A percentile compares a stretch with the other conserved stretches of the same genome.
Evolutionary conservation across 64 coral and sea anemone species (phyloP).

Genomic region (Hydrozoanthus tunicans): DNA sequence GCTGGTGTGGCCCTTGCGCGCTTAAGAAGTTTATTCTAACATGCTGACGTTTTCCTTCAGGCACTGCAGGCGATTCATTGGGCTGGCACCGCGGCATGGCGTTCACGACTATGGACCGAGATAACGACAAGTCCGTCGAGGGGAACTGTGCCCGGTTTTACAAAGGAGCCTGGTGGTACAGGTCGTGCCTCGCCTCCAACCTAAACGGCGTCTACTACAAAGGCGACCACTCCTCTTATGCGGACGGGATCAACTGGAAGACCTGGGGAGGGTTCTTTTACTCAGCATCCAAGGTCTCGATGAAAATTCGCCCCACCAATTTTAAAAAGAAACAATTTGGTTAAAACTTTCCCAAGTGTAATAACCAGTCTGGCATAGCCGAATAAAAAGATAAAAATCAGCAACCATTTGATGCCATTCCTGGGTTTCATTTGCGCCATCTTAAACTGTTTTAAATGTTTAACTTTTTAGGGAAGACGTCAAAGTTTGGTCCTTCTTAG

Average conservation of each 20-base stretch:
- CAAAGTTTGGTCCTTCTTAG: too few species aligned
- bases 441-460: too few species aligned
- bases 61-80: constrained; percentile 40
- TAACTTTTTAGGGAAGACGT: too few species aligned
- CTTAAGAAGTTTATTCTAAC: not conserved
- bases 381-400: too few species aligned
- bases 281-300: constrained; percentile 43
- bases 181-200: constrained; percentile 26
- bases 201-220: constrained; percentile 55
- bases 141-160: constrained; percentile 51
- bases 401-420: too few species aligned
- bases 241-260: constrained; percentile 59
- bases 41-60: not conserved
- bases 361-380: too few species aligned
- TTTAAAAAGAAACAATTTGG: not conserved
- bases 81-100: constrained; percentile 50
- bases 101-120: constrained; percentile 47
- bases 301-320: constrained; percentile 31
- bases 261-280: constrained; percentile 50
- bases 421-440: too few species aligned
- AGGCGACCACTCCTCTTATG: constrained; percentile 54
- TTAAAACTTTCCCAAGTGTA: not conserved
- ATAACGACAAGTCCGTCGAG: constrained; percentile 26
- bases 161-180: constrained; percentile 54
- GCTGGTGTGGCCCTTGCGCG: not conserved